Evolutionary conservation across 2,113 vertebrate species (phyloP).

Genomic region (Phylloscopus whistleri): DNA sequence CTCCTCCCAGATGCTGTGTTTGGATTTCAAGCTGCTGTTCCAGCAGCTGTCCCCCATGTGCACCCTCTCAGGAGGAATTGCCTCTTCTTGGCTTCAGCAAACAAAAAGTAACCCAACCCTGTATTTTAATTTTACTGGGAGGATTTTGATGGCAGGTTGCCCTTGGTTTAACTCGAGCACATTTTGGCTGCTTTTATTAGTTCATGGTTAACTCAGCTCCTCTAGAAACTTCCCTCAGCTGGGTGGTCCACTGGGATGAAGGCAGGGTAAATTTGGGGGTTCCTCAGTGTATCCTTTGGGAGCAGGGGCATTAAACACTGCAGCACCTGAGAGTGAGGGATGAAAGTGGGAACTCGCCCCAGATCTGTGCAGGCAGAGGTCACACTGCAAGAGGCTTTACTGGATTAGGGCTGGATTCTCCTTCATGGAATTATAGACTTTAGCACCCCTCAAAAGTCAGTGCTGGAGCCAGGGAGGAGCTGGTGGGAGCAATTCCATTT

Average conservation of each 20-base stretch:
- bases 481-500: neutral
- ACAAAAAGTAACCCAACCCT: neutral
- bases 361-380: neutral
- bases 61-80: neutral
- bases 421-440: neutral
- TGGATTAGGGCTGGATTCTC: neutral
- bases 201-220: neutral
- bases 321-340: neutral
- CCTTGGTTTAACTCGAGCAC: neutral
- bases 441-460: neutral
- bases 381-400: neutral
- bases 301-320: neutral
- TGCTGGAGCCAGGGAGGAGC: neutral
- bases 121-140: neutral
- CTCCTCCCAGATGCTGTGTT: neutral
- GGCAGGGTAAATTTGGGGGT: neutral
- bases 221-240: neutral
- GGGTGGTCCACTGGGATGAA: slow-evolving; percentile 24
- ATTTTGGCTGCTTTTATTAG: neutral
- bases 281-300: neutral
- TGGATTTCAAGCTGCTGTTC: neutral
- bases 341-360: fast-evolving
- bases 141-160: slow-evolving; percentile 17
- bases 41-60: neutral
- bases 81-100: neutral